A percentile compares a stretch with the other conserved stretches of the same genome.
phyloP scores from a whole-genome alignment of 1,140 invertebrate species.

The Sipha flava region DNA sequence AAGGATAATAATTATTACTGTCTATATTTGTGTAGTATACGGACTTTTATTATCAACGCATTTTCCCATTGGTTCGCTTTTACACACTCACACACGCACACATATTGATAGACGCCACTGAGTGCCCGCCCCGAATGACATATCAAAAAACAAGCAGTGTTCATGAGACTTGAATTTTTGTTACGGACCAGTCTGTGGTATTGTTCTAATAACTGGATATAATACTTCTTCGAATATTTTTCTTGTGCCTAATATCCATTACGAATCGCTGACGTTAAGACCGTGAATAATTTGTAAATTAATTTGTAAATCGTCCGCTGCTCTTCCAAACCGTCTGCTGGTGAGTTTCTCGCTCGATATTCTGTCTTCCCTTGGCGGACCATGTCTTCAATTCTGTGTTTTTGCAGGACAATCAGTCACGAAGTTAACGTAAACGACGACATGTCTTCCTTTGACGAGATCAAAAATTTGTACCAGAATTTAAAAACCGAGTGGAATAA shows the following conservation, averaged over 20 bases:
- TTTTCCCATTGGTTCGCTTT: neutral
- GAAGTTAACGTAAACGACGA: neutral
- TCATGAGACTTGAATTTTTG: no score
- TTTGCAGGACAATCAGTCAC: neutral
- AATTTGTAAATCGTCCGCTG: neutral
- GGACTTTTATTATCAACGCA: no score
- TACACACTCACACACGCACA: neutral
- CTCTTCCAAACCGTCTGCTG: neutral
- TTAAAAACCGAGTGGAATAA: conserved; percentile 65
- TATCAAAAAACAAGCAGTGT: neutral
- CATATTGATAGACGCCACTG: neutral
- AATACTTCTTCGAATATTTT: no score
- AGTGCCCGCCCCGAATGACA: neutral
- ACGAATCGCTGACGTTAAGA: neutral
- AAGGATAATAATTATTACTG: no score
- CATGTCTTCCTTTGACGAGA: conserved; percentile 53
- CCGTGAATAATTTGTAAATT: neutral
- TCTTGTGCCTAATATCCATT: neutral
- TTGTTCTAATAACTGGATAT: no score
- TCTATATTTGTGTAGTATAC: no score
- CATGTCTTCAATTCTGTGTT: neutral
- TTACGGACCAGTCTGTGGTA: no score
- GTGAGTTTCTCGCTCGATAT: neutral
- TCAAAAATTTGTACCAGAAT: conserved; percentile 59
- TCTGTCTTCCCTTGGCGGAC: neutral